phyloP scores from a whole-genome alignment of 2,113 vertebrate genomes.

The Tragulus kanchil region DNA sequence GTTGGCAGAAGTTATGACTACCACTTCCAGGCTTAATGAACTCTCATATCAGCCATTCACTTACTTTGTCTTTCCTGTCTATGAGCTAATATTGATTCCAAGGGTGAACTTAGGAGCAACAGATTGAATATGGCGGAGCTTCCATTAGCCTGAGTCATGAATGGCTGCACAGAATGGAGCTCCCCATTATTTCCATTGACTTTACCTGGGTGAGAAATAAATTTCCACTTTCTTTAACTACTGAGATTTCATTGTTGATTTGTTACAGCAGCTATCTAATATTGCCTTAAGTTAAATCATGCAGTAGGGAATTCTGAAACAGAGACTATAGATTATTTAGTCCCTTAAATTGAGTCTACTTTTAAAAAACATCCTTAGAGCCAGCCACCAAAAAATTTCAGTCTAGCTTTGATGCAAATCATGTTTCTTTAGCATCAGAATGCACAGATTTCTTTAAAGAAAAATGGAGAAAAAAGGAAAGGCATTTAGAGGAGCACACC shows the following conservation, averaged over 20 bases:
- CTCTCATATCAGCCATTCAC: neutral
- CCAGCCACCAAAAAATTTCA: neutral
- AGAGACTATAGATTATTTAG: neutral
- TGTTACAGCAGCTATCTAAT: neutral
- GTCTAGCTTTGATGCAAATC: neutral
- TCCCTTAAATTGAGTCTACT: neutral
- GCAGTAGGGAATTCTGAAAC: neutral
- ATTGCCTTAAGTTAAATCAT: neutral
- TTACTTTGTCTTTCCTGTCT: neutral
- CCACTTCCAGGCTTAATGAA: neutral
- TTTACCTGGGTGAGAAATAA: neutral
- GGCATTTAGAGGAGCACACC: neutral
- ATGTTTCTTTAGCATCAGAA: neutral
- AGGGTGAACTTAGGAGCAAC: neutral
- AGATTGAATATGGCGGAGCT: neutral
- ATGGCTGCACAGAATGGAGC: neutral
- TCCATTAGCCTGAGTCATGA: neutral
- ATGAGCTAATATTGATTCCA: neutral
- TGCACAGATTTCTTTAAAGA: neutral
- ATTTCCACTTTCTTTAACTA: constrained; percentile 15
- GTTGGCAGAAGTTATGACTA: neutral
- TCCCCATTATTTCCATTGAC: neutral
- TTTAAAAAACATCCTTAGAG: neutral
- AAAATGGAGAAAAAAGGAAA: neutral
- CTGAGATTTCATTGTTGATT: neutral